Evolutionary conservation across 2,888 invertebrate genomes (phyloP).

Genomic region (Ectemnius lituratus): DNA sequence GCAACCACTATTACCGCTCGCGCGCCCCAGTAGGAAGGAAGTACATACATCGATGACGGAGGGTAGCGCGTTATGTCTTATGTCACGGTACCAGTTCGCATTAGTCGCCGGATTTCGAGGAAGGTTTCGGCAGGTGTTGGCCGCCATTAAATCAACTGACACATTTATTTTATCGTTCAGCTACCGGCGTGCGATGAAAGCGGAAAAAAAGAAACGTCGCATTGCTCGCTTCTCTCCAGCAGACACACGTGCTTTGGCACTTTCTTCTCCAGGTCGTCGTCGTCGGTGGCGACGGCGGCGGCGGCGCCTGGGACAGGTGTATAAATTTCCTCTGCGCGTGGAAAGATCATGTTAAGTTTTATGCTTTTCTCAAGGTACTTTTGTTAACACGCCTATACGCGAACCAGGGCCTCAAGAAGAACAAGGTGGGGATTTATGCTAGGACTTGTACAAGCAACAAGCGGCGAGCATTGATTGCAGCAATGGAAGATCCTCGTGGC

Average conservation of each 20-base stretch:
- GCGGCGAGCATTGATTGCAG: too few species aligned
- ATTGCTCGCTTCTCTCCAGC: too few species aligned
- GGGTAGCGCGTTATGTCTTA: not conserved
- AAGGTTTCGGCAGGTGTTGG: conserved; percentile 17
- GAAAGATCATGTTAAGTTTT: conserved; percentile 19
- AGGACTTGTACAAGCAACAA: too few species aligned
- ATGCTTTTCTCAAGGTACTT: not conserved
- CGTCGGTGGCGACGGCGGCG: too few species aligned
- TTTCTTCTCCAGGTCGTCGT: too few species aligned
- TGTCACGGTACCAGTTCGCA: not conserved
- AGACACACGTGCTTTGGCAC: too few species aligned
- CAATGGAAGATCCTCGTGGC: too few species aligned
- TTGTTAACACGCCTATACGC: not conserved
- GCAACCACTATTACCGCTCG: conserved; percentile 32
- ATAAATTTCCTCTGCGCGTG: conserved; percentile 15
- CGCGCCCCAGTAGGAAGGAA: conserved; percentile 16
- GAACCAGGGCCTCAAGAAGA: not conserved
- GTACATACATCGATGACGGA: conserved; percentile 1
- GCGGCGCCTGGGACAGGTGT: conserved; percentile 7
- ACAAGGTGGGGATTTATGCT: too few species aligned
- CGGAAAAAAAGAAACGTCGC: not conserved
- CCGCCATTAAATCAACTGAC: not conserved
- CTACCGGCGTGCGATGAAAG: not conserved
- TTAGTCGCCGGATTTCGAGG: conserved; percentile 15
- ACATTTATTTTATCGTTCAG: not conserved